Evolutionary conservation across 2,888 invertebrate species (phyloP), one percentile per base, ranked within the genome.

Genomic region (Schizaphis graminum): DNA sequence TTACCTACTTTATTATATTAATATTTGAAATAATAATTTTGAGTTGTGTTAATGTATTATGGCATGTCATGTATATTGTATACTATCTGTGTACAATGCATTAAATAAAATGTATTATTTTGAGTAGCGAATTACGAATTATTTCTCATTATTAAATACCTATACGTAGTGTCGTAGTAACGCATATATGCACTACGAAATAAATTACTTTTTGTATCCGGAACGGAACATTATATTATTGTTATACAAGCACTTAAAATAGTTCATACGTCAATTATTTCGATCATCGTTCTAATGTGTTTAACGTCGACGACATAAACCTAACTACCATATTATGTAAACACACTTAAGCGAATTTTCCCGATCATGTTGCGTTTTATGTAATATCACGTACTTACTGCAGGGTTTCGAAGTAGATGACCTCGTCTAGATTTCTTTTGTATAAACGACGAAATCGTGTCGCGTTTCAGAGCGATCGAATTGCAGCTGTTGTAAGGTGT

Each of bases 311-410:
- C 8, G 77, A 28, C 28, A 47, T 47, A 90, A 90, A 24, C 28
- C n/a, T 24, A n/a, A 90, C 61, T 26, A 4, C 21, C n/a, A 10
- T 47, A 44, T 44, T 44, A 44, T 44, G 56, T 44, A 91, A 91
- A 91, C 85, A 91, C 47, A 91, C 91, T 91, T 91, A 47, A n/a
- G 85, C 44, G 91, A 57, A 91, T 86, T 44, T 91, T 26, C 16
- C n/a, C 84, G 91, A 91, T 91, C 91, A 21, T 41, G 84, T 56
- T 44, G 56, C 91, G 57, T 86, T 85, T 53, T n/a, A 44, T n/a
- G 44, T 56, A 26, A 91, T 91, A 85, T 85, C 56, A 56, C 56
- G 56, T 53, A 53, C 56, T 3, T 21, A 0, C 13, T 11, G n/a
- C 67, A 4, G n/a, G 11, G 21, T 8, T 10, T 13, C 1, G 44